Evolutionary conservation across 2,797 vertebrate species (phyloP).

Genomic region (Mus caroli): DNA sequence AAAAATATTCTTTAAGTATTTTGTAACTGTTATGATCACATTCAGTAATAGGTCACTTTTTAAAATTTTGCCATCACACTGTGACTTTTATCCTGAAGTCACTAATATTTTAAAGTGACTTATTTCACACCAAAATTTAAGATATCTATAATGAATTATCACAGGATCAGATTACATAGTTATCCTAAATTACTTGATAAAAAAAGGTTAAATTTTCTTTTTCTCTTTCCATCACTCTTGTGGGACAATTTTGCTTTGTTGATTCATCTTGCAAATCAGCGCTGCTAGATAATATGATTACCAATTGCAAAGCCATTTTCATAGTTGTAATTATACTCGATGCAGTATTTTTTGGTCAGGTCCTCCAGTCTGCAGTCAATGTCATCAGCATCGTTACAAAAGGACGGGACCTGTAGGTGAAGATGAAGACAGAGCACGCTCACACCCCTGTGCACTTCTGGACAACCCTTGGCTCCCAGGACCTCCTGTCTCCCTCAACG

Average conservation of each 20-base stretch:
- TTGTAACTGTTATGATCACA: neutral
- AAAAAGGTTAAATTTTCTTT: neutral
- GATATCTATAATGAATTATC: neutral
- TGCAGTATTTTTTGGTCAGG: constrained; percentile 94
- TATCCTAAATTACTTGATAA: constrained; percentile 19
- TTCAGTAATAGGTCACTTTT: constrained; percentile 6
- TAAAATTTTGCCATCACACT: neutral
- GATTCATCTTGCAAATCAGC: neutral
- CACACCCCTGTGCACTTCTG: neutral
- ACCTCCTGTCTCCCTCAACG: neutral
- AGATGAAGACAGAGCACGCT: constrained; percentile 26
- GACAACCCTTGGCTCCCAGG: neutral
- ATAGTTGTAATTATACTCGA: constrained; percentile 99
- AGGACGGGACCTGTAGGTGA: constrained; percentile 93
- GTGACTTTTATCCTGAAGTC: constrained; percentile 1
- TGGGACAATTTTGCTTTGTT: neutral
- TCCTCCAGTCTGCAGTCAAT: constrained; percentile 96
- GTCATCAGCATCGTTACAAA: constrained; percentile 93
- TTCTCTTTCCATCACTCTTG: neutral
- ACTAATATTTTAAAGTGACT: constrained; percentile 42
- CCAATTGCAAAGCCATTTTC: constrained; percentile 99
- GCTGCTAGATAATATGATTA: constrained; percentile 83
- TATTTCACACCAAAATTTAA: neutral
- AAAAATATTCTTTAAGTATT: neutral
- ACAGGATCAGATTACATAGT: neutral